Evolutionary conservation across 2,888 invertebrate genomes (phyloP).

Genomic region (Cephus pygmeus): DNA sequence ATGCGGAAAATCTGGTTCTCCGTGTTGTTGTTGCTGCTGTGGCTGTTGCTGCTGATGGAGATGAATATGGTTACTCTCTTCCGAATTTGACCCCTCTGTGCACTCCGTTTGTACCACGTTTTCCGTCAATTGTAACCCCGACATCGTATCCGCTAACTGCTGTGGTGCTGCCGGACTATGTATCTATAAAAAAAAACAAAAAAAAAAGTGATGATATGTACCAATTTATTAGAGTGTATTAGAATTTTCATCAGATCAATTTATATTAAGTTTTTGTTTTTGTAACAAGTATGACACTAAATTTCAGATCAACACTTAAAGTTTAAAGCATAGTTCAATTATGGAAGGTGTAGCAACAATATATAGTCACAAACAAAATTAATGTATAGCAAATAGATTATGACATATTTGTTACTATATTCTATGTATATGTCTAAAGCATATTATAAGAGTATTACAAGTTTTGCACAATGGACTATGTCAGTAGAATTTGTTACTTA

Average conservation of each 20-base stretch:
- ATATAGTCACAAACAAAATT: not conserved
- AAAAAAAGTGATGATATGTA: not conserved
- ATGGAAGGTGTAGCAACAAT: no score
- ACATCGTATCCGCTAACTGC: conserved; percentile 60
- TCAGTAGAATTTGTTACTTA: not conserved
- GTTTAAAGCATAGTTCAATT: no score
- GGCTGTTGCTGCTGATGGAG: conserved; percentile 18
- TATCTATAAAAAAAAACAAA: conserved; percentile 41
- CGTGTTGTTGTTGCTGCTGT: conserved; percentile 49
- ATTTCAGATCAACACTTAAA: no score
- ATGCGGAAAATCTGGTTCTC: conserved; percentile 84
- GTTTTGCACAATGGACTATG: no score
- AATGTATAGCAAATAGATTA: not conserved
- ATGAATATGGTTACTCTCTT: conserved; percentile 45
- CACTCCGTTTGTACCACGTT: conserved; percentile 58
- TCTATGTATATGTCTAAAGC: no score
- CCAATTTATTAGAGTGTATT: not conserved
- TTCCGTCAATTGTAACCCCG: conserved; percentile 59
- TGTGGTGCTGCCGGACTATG: conserved; percentile 61
- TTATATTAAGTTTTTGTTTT: no score
- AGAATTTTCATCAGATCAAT: no score
- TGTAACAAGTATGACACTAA: no score
- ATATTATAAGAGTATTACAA: no score
- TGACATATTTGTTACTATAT: not conserved
- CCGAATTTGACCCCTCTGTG: conserved; percentile 50